Conservation (phyloP, 2,888 invertebrate species). For the Erebia palarica region DNA sequence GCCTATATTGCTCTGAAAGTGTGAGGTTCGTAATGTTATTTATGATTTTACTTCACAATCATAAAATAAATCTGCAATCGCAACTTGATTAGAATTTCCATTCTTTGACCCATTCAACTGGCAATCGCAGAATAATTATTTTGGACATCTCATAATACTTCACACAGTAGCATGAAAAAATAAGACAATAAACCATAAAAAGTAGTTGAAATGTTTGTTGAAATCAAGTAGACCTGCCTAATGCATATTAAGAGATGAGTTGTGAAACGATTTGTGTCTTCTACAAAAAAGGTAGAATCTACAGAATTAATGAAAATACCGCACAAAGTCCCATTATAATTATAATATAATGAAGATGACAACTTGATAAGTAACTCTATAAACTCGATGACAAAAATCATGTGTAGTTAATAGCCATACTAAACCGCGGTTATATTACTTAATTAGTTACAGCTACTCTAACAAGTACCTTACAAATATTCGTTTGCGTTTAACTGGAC, state of each 20-base stretch:
- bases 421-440: no score
- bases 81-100: conserved; percentile 13
- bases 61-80: conserved; percentile 1
- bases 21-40: conserved; percentile 13
- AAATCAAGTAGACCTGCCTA: background rate
- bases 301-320: background rate
- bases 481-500: no score
- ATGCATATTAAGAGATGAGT: background rate
- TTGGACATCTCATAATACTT: conserved; percentile 12
- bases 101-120: background rate
- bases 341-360: no score
- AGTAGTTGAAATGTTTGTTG: conserved; percentile 5
- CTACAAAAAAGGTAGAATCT: background rate
- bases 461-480: background rate
- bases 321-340: no score
- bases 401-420: no score
- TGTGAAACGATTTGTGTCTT: background rate
- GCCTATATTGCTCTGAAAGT: conserved; percentile 6
- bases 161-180: conserved; percentile 12
- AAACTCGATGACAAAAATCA: no score
- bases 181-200: conserved; percentile 20
- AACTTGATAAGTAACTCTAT: no score
- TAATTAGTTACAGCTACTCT: background rate
- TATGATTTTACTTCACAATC: conserved; percentile 10
- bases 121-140: conserved; percentile 4